phyloP scores from a whole-genome alignment of 1,140 invertebrate genomes.

The Ericerus pela region DNA sequence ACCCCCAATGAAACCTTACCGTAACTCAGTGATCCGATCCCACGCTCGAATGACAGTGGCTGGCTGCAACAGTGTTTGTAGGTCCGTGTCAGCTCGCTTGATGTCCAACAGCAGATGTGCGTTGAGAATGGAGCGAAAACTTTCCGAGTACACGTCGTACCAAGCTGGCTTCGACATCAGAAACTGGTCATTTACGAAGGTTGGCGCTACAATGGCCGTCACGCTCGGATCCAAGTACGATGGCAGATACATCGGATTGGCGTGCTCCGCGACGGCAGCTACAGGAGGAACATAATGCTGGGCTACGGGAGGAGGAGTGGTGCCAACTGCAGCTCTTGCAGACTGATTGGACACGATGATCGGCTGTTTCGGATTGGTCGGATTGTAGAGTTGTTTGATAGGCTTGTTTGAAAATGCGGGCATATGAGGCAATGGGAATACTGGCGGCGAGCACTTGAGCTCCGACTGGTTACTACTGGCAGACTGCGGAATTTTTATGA shows the following conservation, averaged over 20 bases:
- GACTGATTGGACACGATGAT: slow-evolving; percentile 36
- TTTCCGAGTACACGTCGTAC: slow-evolving; percentile 39
- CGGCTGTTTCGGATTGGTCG: slow-evolving; percentile 51
- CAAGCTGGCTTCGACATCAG: slow-evolving; percentile 31
- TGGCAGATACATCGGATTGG: slow-evolving; percentile 5
- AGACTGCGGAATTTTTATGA: slow-evolving; percentile 16
- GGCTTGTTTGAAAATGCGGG: background rate
- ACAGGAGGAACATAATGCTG: background rate
- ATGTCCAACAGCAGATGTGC: slow-evolving; percentile 39
- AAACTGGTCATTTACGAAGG: slow-evolving; percentile 26
- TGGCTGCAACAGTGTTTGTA: slow-evolving; percentile 36
- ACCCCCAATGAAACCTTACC: slow-evolving; percentile 7
- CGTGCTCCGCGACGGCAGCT: background rate
- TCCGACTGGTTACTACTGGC: background rate
- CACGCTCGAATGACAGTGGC: slow-evolving; percentile 16
- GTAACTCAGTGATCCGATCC: slow-evolving; percentile 16
- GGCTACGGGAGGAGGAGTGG: background rate
- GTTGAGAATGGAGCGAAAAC: slow-evolving; percentile 36
- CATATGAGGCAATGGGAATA: background rate
- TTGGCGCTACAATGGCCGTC: background rate
- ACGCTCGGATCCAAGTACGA: background rate
- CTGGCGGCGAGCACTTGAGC: background rate
- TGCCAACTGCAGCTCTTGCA: slow-evolving; percentile 6
- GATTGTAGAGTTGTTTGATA: slow-evolving; percentile 38
- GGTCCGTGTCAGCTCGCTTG: slow-evolving; percentile 37